Evolutionary conservation across 1,140 invertebrate genomes (phyloP).

Genomic region (Radopholus similis): DNA sequence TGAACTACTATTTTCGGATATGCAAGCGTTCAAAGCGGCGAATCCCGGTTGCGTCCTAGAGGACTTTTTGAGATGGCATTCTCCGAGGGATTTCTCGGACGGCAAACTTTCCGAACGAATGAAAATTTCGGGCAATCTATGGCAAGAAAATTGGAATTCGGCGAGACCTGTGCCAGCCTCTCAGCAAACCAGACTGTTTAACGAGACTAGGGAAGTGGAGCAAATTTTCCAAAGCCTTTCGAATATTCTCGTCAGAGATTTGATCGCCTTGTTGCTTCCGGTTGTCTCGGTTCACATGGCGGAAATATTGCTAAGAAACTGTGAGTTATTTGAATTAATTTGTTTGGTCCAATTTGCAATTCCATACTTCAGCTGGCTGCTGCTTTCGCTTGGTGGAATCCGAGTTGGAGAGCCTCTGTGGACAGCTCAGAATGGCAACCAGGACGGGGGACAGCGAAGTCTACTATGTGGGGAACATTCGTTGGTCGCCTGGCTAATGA

Average conservation of each 20-base stretch:
- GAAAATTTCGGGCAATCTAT: constrained; percentile 71
- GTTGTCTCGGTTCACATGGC: constrained; percentile 30
- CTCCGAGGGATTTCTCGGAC: constrained; percentile 77
- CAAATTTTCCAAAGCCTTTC: constrained; percentile 64
- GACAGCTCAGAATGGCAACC: constrained; percentile 1
- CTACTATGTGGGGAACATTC: constrained; percentile 16
- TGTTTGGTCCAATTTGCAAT: background rate
- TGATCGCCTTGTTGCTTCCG: constrained; percentile 40
- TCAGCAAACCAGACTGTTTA: constrained; percentile 84
- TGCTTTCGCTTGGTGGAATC: background rate
- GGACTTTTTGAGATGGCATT: constrained; percentile 97
- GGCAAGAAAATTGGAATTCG: constrained; percentile 78
- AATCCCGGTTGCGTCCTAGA: constrained; percentile 85
- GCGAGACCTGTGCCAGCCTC: constrained; percentile 80
- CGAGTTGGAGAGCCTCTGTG: constrained; percentile 2
- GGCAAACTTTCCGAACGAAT: constrained; percentile 73
- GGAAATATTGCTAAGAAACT: constrained; percentile 22
- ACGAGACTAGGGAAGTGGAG: constrained; percentile 89
- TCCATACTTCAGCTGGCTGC: background rate
- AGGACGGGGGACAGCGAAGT: constrained; percentile 3
- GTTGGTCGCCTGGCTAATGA: background rate
- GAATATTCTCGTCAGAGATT: constrained; percentile 32
- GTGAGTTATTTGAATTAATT: constrained; percentile 8
- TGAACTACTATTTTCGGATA: constrained; percentile 87
- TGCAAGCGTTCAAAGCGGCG: constrained; percentile 90